A percentile compares a stretch with the other conserved stretches of the same genome.
phyloP scores from a whole-genome alignment of 2,888 invertebrate genomes.

The Spialia ferax region DNA sequence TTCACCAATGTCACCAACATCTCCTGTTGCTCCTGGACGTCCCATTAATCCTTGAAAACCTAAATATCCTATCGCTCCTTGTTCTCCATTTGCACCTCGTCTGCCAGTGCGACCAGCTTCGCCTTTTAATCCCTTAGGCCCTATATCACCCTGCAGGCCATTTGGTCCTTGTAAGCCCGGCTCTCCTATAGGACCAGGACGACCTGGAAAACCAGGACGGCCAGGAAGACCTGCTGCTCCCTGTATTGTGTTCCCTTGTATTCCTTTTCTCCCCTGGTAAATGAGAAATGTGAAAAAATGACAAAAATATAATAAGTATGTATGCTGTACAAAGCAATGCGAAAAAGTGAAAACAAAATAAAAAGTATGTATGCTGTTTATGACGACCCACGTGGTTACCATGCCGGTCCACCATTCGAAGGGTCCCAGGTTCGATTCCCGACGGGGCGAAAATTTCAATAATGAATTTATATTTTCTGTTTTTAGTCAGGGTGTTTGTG shows the following conservation, averaged over 20 bases:
- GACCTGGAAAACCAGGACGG: slow-evolving; percentile 90
- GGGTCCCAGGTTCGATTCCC: too few relatives aligned
- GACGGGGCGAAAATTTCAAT: too few relatives aligned
- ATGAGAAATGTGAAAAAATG: background rate
- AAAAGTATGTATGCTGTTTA: too few relatives aligned
- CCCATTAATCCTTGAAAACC: slow-evolving; percentile 76
- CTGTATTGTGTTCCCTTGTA: slow-evolving; percentile 72
- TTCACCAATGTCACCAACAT: slow-evolving; percentile 74
- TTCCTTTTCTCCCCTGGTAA: slow-evolving; percentile 77
- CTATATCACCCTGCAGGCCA: slow-evolving; percentile 71
- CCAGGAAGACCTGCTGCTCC: slow-evolving; percentile 92
- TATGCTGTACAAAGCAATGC: too few relatives aligned
- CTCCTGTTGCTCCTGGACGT: slow-evolving; percentile 63
- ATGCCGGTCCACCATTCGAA: too few relatives aligned
- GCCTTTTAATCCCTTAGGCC: slow-evolving; percentile 86
- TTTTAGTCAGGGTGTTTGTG: too few relatives aligned
- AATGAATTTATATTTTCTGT: too few relatives aligned
- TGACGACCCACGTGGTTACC: too few relatives aligned
- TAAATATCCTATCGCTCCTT: slow-evolving; percentile 67
- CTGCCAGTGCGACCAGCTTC: slow-evolving; percentile 75
- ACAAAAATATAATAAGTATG: too few relatives aligned
- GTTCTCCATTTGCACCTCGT: slow-evolving; percentile 69
- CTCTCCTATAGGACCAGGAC: slow-evolving; percentile 86
- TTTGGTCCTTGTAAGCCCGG: slow-evolving; percentile 76
- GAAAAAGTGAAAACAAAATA: too few relatives aligned